A percentile compares a stretch with the other conserved stretches of the same genome.
Evolutionary conservation across 1,140 invertebrate genomes (phyloP).

Genomic region (Choristoneura fumiferana): DNA sequence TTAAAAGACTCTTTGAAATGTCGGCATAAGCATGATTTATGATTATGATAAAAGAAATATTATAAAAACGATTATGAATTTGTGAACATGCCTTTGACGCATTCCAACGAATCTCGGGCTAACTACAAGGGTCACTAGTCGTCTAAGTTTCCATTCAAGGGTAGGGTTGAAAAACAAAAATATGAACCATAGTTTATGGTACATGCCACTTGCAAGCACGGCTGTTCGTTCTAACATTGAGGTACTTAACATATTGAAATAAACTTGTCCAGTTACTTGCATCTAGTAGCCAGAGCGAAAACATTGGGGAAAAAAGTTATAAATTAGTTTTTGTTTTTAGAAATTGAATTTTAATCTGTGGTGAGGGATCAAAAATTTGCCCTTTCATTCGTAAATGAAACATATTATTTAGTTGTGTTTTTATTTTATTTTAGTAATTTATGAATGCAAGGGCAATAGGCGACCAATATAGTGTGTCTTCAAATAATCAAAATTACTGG

Average conservation of each 20-base stretch:
- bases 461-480: not conserved
- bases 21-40: slow-evolving; percentile 22
- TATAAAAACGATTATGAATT: slow-evolving; percentile 19
- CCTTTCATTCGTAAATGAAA: slow-evolving; percentile 1
- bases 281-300: slow-evolving; percentile 78
- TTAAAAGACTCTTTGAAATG: slow-evolving; percentile 70
- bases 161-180: slow-evolving; percentile 45
- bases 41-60: slow-evolving; percentile 10
- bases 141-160: slow-evolving; percentile 62
- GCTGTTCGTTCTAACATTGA: slow-evolving; percentile 56
- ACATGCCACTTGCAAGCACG: slow-evolving; percentile 67
- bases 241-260: slow-evolving; percentile 29
- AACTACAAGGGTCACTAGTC: slow-evolving; percentile 60
- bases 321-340: slow-evolving; percentile 47
- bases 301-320: slow-evolving; percentile 56
- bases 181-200: slow-evolving; percentile 38
- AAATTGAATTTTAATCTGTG: slow-evolving; percentile 17
- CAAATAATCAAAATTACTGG: too few species aligned
- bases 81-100: slow-evolving; percentile 23
- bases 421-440: not conserved
- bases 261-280: slow-evolving; percentile 67
- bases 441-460: slow-evolving; percentile 5
- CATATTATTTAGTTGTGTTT: slow-evolving; percentile 15
- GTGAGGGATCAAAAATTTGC: not conserved
- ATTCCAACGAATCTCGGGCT: slow-evolving; percentile 70